Base-by-base conservation (phyloP, 2,888 invertebrate genomes). In the Pseudococcus longispinus region DNA sequence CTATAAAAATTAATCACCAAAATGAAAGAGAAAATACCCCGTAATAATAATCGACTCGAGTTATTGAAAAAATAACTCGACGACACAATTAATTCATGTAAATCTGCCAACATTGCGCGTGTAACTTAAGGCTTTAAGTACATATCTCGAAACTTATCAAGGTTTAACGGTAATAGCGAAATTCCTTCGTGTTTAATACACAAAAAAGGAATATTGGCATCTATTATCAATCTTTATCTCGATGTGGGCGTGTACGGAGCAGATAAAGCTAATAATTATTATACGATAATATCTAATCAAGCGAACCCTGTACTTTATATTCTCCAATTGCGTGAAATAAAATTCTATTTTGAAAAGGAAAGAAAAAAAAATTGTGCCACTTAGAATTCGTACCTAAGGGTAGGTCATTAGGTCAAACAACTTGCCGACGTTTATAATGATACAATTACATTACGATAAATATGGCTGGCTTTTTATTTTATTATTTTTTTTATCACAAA, bases 181-280 rank as follows among this genome's bases (percentile, higher is more conserved):
- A 70, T 70, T 70, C 70, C 70, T 70, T 70, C 70, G 32, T 70
- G 70, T 70, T 29, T 29, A 70, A 32, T 70, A 70, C 70, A 70
- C 70, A 70, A 32, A 70, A 70, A 70, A 70, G 70, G 29, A 70
- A 70, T 70, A 70, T 70, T 70, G 70, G 70, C 70, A 70, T 23
- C 29, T 70, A 70, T 70, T 70, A 70, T 70, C 70, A 70, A 70
- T 70, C 70, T 70, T 60, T 70, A 70, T 70, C 70, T 70, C n/a
- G 15, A 32, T 29, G 70, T 70, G 70, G 70, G 70, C 70, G 70
- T 70, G 70, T 70, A 70, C 32, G 70, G 70, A 29, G 32, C 29
- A 70, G 70, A 70, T 70, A 70, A 70, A 70, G 70, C 70, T 29
- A 70, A 70, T 70, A 70, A 70, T 70, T 70, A 70, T 29, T 32